Conservation (phyloP, 2,113 vertebrate genomes). For the Ascaphus truei region DNA sequence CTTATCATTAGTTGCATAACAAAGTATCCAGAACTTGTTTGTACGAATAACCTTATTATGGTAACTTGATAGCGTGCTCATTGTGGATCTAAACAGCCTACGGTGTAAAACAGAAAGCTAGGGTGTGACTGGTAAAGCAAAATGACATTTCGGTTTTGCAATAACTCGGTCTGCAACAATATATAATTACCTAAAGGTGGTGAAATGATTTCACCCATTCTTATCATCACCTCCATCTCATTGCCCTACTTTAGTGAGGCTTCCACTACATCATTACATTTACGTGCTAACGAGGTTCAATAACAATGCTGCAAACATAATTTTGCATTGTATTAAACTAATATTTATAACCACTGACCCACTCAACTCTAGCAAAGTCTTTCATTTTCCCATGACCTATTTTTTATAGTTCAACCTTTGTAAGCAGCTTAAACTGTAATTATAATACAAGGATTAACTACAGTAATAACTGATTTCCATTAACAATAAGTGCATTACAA, state of each 20-base stretch:
- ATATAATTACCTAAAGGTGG: slow-evolving; percentile 3
- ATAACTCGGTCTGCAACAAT: not conserved
- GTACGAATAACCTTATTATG: not conserved
- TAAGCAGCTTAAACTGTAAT: no score
- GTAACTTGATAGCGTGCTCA: slow-evolving; percentile 5
- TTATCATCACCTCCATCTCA: not conserved
- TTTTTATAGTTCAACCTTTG: no score
- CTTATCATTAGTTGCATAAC: not conserved
- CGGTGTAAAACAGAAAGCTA: slow-evolving; percentile 7
- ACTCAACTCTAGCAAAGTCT: no score
- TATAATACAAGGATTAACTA: no score
- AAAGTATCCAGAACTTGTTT: not conserved
- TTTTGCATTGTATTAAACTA: no score
- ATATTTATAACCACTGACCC: no score
- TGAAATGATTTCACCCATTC: not conserved
- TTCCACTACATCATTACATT: no score
- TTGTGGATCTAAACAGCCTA: not conserved
- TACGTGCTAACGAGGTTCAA: no score
- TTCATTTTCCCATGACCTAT: no score
- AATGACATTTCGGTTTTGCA: slow-evolving; percentile 1
- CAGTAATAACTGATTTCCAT: no score
- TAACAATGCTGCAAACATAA: no score
- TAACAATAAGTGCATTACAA: no score
- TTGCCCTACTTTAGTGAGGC: not conserved
- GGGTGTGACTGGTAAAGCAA: not conserved